Conservation (phyloP, 2,888 invertebrate species). For the Troglohyphantes excavatus region DNA sequence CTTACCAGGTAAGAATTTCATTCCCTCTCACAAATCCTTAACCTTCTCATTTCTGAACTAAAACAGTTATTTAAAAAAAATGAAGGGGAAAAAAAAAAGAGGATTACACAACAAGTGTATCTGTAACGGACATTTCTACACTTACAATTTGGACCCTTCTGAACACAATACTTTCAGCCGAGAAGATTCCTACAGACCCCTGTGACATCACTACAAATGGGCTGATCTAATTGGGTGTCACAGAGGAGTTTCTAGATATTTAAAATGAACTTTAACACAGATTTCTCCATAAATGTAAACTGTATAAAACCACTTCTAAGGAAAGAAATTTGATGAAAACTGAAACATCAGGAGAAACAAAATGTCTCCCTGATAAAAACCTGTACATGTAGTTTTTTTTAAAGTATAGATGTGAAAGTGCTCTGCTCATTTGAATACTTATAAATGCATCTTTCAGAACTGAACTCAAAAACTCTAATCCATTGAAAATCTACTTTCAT, state of each 20-base stretch:
- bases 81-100: background rate
- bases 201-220: constrained; percentile 47
- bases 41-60: constrained; percentile 12
- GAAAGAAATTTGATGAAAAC: constrained; percentile 35
- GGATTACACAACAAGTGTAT: constrained; percentile 35
- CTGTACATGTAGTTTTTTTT: constrained; percentile 25
- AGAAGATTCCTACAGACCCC: constrained; percentile 34
- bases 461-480: background rate
- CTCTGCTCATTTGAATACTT: constrained; percentile 6
- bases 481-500: constrained; percentile 42
- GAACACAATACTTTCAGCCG: constrained; percentile 70
- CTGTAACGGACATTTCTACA: constrained; percentile 66
- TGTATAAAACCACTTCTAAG: constrained; percentile 48
- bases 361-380: constrained; percentile 32
- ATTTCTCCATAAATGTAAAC: constrained; percentile 41
- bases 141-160: constrained; percentile 73
- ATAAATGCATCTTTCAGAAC: constrained; percentile 26
- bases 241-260: constrained; percentile 54
- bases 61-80: background rate
- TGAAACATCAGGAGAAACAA: constrained; percentile 32
- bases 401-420: constrained; percentile 34
- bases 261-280: constrained; percentile 25
- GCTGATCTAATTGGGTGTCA: constrained; percentile 57
- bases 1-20: background rate
- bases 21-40: background rate